Conservation (phyloP, 2,888 invertebrate genomes). For the Euspilapteryx auroguttella region DNA sequence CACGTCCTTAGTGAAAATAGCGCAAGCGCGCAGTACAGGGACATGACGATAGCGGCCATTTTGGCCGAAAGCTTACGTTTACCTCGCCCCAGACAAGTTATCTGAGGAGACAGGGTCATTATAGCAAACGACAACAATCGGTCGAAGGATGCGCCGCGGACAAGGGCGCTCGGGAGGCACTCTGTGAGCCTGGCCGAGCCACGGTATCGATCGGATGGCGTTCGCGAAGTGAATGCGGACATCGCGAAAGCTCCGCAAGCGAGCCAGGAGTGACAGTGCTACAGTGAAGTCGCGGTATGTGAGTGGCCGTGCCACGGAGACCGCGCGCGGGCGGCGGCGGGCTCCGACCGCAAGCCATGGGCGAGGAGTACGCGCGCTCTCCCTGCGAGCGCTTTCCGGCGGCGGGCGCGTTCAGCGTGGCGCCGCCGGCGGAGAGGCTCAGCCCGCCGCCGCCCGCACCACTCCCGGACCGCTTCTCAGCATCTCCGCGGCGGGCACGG, state of each 20-base stretch:
- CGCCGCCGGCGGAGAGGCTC: constrained; percentile 67
- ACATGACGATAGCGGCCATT: constrained; percentile 56
- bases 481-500: constrained; percentile 62
- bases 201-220: constrained; percentile 55
- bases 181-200: constrained; percentile 46
- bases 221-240: constrained; percentile 56
- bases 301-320: constrained; percentile 34
- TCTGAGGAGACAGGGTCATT: constrained; percentile 28
- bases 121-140: too few relatives aligned
- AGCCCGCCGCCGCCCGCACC: constrained; percentile 66
- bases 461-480: constrained; percentile 60
- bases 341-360: constrained; percentile 55
- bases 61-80: constrained; percentile 52
- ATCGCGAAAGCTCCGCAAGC: constrained; percentile 41
- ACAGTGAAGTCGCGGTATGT: constrained; percentile 45
- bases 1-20: constrained; percentile 34
- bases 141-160: constrained; percentile 39
- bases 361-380: constrained; percentile 56
- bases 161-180: constrained; percentile 32
- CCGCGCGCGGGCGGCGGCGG: constrained; percentile 55
- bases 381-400: constrained; percentile 59
- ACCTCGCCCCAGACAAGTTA: constrained; percentile 52
- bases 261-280: constrained; percentile 37
- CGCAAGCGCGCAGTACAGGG: constrained; percentile 49
- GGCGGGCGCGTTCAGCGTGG: constrained; percentile 61